These are phyloP conservation scores for Hystrix cristata DNA, from an alignment of 2,113 vertebrate genomes.

Conservation along the genomic window DNA sequence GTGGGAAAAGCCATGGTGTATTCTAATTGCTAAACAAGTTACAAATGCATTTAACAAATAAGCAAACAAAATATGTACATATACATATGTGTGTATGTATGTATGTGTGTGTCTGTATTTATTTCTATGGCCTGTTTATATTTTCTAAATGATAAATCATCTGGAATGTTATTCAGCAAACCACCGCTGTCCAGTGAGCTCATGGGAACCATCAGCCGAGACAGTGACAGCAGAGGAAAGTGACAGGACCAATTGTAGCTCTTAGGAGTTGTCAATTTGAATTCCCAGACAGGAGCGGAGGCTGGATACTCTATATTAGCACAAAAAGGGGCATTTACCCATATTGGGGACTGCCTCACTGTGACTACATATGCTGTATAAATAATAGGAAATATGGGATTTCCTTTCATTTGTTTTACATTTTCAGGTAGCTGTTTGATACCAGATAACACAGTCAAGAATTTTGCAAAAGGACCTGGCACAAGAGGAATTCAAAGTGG, in stretches of 20 bases:
- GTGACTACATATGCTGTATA: neutral
- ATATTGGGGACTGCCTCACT: neutral
- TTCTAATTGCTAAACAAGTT: neutral
- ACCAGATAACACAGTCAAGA: neutral
- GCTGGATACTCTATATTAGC: neutral
- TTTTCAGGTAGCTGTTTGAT: constrained; percentile 4
- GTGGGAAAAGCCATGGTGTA: neutral
- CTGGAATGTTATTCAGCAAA: neutral
- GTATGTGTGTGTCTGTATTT: neutral
- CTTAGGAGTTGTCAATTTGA: neutral
- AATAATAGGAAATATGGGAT: neutral
- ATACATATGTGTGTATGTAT: neutral
- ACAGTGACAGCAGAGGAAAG: neutral
- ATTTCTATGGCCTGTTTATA: neutral
- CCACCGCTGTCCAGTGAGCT: neutral
- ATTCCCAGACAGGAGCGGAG: neutral
- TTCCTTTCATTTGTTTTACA: neutral
- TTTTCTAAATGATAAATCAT: neutral
- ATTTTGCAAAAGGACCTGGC: neutral
- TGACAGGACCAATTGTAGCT: neutral
- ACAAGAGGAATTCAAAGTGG: neutral
- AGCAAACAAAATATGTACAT: neutral
- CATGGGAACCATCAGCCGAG: neutral
- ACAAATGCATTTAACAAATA: constrained; percentile 9
- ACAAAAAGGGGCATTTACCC: neutral